Base-by-base conservation (phyloP, 2,113 vertebrate species). In the Tretioscincus oriximinensis region DNA sequence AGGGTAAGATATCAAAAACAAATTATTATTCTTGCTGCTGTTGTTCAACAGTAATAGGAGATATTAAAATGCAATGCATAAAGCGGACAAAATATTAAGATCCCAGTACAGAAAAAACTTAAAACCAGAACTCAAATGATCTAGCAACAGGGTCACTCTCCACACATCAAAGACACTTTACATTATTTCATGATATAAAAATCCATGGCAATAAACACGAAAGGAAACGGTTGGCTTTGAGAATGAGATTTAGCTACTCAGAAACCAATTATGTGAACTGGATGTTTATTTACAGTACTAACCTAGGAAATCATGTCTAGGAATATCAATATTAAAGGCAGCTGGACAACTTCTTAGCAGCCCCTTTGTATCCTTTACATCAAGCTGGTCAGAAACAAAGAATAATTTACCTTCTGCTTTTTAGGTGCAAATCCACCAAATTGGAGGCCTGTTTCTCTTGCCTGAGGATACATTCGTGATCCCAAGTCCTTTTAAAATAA, bases 401-500 rank as follows among this genome's bases (percentile, higher is more conserved):
- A 8, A 12, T 51, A 2, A 41, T 79, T 91, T 81, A 89, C 81
- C 96, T 97, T 97, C 93, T 96, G 95, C 67, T 90, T 85, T 80
- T 86, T 87, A 49, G 93, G 92, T 67, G 95, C 92, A 1, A 96
- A 97, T 69, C 90, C 92, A 64, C 94, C 90, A 31, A 95, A 81
- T 22, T 87, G 82, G 20, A 92, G 89, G 2, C 91, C 73, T 20
- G 93, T 88, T 86, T 95, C 95, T 84, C 96, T 92, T 35, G 93
- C 89, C 83, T 96, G 96, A 73, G 96, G 94, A 71, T 94, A 97
- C 79, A 95, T 90, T 60, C 95, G 94, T 51, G 93, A 90, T 68
- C 95, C 88, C 26, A 95, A 60, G 51, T 97, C 96, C 97, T 98
- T 85, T 66, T 60, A 22, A 16, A 51, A 89, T 68, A 87, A 45